A percentile compares a stretch with the other conserved stretches of the same genome.
Conservation (phyloP, 1,140 invertebrate genomes). For the Dendroctonus valens region DNA sequence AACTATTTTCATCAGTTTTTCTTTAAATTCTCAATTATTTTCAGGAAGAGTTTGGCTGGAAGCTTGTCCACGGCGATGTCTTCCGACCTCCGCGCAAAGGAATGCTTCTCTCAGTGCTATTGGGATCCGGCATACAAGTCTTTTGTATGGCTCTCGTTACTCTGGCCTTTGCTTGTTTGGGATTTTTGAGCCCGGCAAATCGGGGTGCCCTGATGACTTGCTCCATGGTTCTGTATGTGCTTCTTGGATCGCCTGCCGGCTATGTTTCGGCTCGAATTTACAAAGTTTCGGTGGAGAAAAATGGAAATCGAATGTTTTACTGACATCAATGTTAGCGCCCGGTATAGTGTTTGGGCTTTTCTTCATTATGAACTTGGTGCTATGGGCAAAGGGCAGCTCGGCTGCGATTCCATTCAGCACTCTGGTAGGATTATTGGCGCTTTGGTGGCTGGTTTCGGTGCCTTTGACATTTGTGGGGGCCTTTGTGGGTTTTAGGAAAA, state of each 20-base stretch:
- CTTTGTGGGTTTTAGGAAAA: slow-evolving; percentile 96
- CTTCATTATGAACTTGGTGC: slow-evolving; percentile 93
- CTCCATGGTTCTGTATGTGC: slow-evolving; percentile 91
- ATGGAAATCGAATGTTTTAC: slow-evolving; percentile 97
- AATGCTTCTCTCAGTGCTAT: slow-evolving; percentile 92
- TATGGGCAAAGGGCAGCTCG: slow-evolving; percentile 93
- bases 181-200: slow-evolving; percentile 97
- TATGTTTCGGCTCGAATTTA: slow-evolving; percentile 95
- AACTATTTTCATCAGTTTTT: no score
- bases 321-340: slow-evolving; percentile 93
- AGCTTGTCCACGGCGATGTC: slow-evolving; percentile 94
- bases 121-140: slow-evolving; percentile 94
- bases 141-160: slow-evolving; percentile 74
- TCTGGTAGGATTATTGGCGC: slow-evolving; percentile 90
- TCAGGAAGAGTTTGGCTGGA: slow-evolving; percentile 99
- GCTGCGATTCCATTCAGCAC: slow-evolving; percentile 97
- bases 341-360: slow-evolving; percentile 93
- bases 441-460: slow-evolving; percentile 98
- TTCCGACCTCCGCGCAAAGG: slow-evolving; percentile 95
- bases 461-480: slow-evolving; percentile 97
- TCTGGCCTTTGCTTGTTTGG: slow-evolving; percentile 93
- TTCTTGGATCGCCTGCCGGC: slow-evolving; percentile 92
- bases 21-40: slow-evolving; percentile 12
- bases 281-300: slow-evolving; percentile 97
- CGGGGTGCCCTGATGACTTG: slow-evolving; percentile 98